Percentiles rank a stretch among this genome's conserved stretches.
These are phyloP conservation scores for Periophthalmus magnuspinnatus DNA, from an alignment of 2,797 vertebrate species.

Conservation along the genomic window DNA sequence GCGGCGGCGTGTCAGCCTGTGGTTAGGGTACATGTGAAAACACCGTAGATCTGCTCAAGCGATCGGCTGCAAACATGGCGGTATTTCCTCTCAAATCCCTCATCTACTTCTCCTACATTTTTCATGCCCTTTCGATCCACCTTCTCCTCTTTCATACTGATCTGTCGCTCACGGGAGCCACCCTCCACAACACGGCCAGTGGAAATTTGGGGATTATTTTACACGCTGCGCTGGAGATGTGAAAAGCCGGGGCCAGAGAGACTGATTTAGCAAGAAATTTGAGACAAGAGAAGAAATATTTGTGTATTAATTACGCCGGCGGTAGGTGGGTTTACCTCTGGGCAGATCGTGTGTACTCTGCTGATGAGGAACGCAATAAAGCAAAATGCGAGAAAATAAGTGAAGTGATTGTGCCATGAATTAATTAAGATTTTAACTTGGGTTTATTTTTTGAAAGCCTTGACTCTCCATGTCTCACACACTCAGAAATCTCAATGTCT, in stretches of 20 bases:
- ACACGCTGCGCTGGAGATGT: conserved; percentile 77
- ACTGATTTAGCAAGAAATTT: conserved; percentile 83
- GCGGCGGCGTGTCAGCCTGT: conserved; percentile 32
- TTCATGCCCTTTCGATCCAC: conserved; percentile 76
- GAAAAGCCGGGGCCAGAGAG: conserved; percentile 74
- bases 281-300: conserved; percentile 82
- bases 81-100: conserved; percentile 74
- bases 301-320: conserved; percentile 80
- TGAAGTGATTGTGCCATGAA: conserved; percentile 51
- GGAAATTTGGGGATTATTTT: conserved; percentile 82
- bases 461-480: conserved; percentile 4
- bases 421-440: conserved; percentile 28
- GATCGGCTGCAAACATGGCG: conserved; percentile 56
- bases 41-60: conserved; percentile 47
- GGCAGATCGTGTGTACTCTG: conserved; percentile 55
- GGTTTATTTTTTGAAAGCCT: conserved; percentile 43
- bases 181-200: conserved; percentile 64
- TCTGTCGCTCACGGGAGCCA: conserved; percentile 61
- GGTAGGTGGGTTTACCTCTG: conserved; percentile 64
- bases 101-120: conserved; percentile 75
- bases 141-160: conserved; percentile 74
- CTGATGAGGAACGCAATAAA: conserved; percentile 73
- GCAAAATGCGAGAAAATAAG: conserved; percentile 51
- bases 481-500: conserved; percentile 53
- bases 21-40: conserved; percentile 57